Base-by-base conservation (phyloP, 2,797 vertebrate species). In the Megaceryle alcyon region DNA sequence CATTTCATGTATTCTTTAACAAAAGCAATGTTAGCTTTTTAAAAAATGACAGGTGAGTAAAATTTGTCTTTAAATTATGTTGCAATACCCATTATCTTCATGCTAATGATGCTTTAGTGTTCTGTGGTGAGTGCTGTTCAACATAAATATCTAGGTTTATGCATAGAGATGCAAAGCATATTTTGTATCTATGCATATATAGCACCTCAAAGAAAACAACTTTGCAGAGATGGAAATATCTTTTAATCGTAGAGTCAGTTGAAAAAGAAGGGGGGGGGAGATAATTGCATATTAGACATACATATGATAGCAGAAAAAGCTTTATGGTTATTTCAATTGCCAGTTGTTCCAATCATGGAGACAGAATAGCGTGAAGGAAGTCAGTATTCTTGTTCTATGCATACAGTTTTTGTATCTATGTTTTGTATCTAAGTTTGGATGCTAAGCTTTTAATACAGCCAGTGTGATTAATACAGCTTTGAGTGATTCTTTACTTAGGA, bases 131-230 rank as follows among this genome's bases (percentile, higher is more conserved):
- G 15, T 71, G n/a, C 4, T 78, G 29, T 69, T 79, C 46, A 61
- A 78, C 1, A 14, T n/a, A 89, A 90, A 87, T 85, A 69, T 35
- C 65, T 71, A 31, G 26, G 78, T 49, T 83, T 80, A 81, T 78
- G 49, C 63, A 88, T 33, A 61, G 21, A 83, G 26, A 61, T 49
- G 25, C 4, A 89, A 86, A n/a, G 9, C 2, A 12, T 61, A 16
- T 57, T 78, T 86, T 66, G 31, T 35, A 46, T 43, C 46, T n/a
- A 8, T 51, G 41, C 12, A 31, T 6, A 44, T 60, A 26, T 2
- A 51, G n/a, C 28, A 66, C 15, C 39, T 90, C 10, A 83, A 90
- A 87, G 31, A 85, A 92, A 25, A 81, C 13, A 75, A 12, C 37
- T 88, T 73, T 81, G 48, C 29, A 81, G 29, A 68, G 89, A 25